Evolutionary conservation across 2,113 vertebrate species (phyloP).

Genomic region (Lota lota): DNA sequence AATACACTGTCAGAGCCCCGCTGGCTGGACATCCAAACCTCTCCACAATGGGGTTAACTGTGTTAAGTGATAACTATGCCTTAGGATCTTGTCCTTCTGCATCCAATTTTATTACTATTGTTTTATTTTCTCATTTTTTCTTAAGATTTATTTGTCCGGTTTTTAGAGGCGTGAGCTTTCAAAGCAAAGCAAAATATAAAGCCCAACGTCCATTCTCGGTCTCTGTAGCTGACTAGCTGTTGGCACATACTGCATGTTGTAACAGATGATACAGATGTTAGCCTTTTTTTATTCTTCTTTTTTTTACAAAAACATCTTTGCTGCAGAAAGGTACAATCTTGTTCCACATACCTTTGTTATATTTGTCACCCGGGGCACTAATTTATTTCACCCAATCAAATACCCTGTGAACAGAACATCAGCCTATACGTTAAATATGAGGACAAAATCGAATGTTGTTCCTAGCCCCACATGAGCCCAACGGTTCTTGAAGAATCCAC

Average conservation of each 20-base stretch:
- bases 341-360: too few relatives aligned
- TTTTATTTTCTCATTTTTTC: slow-evolving; percentile 4
- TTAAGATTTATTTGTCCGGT: neutral
- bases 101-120: neutral
- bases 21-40: too few relatives aligned
- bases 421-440: too few relatives aligned
- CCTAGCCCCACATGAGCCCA: too few relatives aligned
- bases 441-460: too few relatives aligned
- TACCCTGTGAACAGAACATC: too few relatives aligned
- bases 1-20: too few relatives aligned
- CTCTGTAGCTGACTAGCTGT: neutral
- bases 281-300: neutral
- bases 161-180: neutral
- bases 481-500: too few relatives aligned
- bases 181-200: neutral
- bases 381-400: too few relatives aligned
- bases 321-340: neutral
- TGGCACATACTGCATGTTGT: neutral
- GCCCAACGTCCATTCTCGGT: neutral
- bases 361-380: too few relatives aligned
- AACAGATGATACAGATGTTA: neutral
- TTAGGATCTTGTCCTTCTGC: neutral
- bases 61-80: too few relatives aligned
- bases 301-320: neutral
- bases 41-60: too few relatives aligned